Conservation (phyloP, 1,140 invertebrate genomes). For the Pollicipes pollicipes region DNA sequence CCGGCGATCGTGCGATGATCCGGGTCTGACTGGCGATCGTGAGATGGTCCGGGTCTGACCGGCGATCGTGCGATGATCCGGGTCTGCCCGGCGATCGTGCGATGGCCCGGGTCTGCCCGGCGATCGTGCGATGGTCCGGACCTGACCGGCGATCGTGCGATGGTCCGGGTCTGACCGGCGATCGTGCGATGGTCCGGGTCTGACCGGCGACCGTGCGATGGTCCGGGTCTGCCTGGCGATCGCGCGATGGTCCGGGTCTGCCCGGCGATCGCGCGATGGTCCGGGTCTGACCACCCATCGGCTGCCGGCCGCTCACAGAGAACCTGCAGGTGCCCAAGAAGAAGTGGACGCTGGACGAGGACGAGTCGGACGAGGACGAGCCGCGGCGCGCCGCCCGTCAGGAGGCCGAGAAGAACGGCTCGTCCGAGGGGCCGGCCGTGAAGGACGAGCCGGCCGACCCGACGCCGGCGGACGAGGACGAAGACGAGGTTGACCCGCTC, state of each 20-base stretch:
- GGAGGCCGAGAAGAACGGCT: background rate
- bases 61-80: too few species aligned
- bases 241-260: background rate
- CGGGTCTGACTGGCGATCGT: too few species aligned
- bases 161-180: background rate
- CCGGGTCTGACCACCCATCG: background rate
- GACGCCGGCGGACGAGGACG: constrained; percentile 12
- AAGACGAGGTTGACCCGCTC: constrained; percentile 75
- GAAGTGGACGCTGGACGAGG: constrained; percentile 2
- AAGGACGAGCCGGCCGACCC: constrained; percentile 9
- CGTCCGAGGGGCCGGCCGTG: background rate
- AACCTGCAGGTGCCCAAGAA: background rate
- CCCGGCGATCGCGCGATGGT: background rate
- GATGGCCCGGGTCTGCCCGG: too few species aligned
- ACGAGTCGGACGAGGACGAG: background rate
- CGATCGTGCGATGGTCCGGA: background rate
- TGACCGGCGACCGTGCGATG: background rate
- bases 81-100: too few species aligned
- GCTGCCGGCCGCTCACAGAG: background rate
- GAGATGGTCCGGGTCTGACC: too few species aligned
- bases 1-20: too few species aligned
- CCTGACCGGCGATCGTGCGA: background rate
- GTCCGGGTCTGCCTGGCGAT: background rate
- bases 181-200: background rate
- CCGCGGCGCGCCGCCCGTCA: background rate